phyloP scores from a whole-genome alignment of 2,888 invertebrate genomes.

The Drosophila flavopinicola region DNA sequence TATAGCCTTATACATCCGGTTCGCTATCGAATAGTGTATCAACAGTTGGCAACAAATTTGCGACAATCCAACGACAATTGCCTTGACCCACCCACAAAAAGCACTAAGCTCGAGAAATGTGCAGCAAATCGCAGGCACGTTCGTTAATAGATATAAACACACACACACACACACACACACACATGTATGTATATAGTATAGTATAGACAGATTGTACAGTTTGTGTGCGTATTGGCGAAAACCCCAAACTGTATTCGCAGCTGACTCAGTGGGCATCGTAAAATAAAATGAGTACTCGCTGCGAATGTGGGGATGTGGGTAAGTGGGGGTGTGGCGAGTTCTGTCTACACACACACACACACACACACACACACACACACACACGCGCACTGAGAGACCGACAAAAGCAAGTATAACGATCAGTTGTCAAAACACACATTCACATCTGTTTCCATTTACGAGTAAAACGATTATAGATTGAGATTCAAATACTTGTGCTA shows the following conservation, averaged over 20 bases:
- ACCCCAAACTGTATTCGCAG: constrained; percentile 20
- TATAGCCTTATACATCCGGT: constrained; percentile 26
- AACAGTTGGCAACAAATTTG: background rate
- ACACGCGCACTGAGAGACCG: background rate
- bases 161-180: background rate
- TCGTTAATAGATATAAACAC: constrained; percentile 19
- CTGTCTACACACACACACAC: no score
- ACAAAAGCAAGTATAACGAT: no score
- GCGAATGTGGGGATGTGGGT: background rate
- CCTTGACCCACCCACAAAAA: constrained; percentile 36
- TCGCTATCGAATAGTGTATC: background rate
- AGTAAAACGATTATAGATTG: no score
- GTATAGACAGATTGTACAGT: no score
- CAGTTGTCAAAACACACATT: no score
- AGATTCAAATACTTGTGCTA: no score
- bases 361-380: no score
- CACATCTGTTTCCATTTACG: no score
- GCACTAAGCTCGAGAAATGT: constrained; percentile 4
- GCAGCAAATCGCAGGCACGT: constrained; percentile 30
- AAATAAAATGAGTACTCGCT: constrained; percentile 15
- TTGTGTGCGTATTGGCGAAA: constrained; percentile 21
- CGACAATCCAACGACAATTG: constrained; percentile 7
- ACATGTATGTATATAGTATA: background rate
- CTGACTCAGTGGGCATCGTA: constrained; percentile 38
- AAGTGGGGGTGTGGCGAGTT: no score